These are phyloP conservation scores for Micropoecilia bifurca DNA, from an alignment of 2,797 vertebrate genomes.

Conservation along the genomic window DNA sequence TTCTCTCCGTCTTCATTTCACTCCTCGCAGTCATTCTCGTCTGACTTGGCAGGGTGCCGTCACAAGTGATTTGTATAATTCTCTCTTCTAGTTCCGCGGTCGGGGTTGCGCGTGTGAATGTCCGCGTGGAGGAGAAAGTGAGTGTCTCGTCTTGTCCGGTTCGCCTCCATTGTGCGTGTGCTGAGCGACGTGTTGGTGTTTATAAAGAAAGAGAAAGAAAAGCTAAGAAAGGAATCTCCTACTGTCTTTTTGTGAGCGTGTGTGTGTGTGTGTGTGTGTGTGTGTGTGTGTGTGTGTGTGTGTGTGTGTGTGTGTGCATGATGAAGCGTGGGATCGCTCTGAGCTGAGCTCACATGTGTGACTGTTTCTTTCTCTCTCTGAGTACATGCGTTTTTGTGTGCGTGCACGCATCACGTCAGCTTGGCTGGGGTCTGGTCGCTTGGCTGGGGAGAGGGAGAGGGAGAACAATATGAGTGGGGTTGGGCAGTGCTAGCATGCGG, in stretches of 20 bases:
- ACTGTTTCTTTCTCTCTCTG: slow-evolving; percentile 24
- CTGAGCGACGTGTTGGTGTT: slow-evolving; percentile 45
- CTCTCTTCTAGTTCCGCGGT: slow-evolving; percentile 57
- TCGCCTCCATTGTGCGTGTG: slow-evolving; percentile 36
- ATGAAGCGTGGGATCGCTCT: slow-evolving; percentile 57
- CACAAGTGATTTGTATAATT: slow-evolving; percentile 65
- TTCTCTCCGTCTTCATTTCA: slow-evolving; percentile 20
- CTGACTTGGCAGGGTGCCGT: slow-evolving; percentile 59
- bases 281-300: slow-evolving; percentile 17
- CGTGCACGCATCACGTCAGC: slow-evolving; percentile 70
- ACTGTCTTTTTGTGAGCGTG: slow-evolving; percentile 21
- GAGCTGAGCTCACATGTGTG: slow-evolving; percentile 51
- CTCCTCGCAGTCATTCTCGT: slow-evolving; percentile 38
- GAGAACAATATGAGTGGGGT: slow-evolving; percentile 81
- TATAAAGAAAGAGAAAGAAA: slow-evolving; percentile 33
- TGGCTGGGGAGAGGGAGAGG: slow-evolving; percentile 75
- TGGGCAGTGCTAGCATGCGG: slow-evolving; percentile 86
- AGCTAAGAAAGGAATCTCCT: slow-evolving; percentile 38
- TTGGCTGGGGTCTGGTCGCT: slow-evolving; percentile 73
- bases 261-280: slow-evolving; percentile 20
- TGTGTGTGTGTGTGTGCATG: slow-evolving; percentile 31
- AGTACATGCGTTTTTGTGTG: slow-evolving; percentile 47
- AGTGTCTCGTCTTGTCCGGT: slow-evolving; percentile 63
- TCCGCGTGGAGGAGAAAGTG: slow-evolving; percentile 78
- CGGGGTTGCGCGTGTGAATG: slow-evolving; percentile 62